Base-by-base conservation (phyloP, 2,113 vertebrate genomes). In the Festucalex cinctus region DNA sequence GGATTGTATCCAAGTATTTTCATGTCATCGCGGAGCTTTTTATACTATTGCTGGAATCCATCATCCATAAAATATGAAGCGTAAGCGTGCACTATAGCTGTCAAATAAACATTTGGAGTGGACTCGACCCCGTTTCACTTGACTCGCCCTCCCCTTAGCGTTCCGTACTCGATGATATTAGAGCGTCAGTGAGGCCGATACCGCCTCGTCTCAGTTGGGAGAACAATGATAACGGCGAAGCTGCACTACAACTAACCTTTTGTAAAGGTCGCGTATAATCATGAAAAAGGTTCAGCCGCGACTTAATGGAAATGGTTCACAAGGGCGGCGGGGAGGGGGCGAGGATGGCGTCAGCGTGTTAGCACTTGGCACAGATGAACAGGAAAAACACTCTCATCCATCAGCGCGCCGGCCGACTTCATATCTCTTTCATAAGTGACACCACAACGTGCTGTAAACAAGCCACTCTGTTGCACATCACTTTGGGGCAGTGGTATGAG, bases 251-350 rank as follows among this genome's bases (percentile, higher is more conserved):
- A 49, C 73, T 78, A 80, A 85, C 87, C 85, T 86, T 88, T 85
- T 67, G 65, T 73, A 87, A 90, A 89, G 89, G 86, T 91, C 84
- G 85, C 72, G 44, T 65, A 39, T 74, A 83, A 79, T 78, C 80
- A 84, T 79, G 75, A 88, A 88, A 85, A 67, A 70, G 83, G 68
- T 76, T 83, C 81, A 79, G 67, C 71, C 73, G 70, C 69, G 83
- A 67, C 81, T 79, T 84, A 82, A 79, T 83, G 83, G 71, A 81
- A 75, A 69, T 22, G 41, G 65, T 74, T 77, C 39, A n/a, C 68
- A 58, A 3, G 7, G 39, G 60, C 36, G 36, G 35, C 59, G 10
- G 60, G 51, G 57, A 58, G 48, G n/a, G 48, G 57, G 54, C 56
- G 43, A 70, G 70, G 65, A 70, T 49, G 49, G 61, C 36, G 46